phyloP scores from a whole-genome alignment of 2,888 invertebrate genomes.

The Tachina fera region DNA sequence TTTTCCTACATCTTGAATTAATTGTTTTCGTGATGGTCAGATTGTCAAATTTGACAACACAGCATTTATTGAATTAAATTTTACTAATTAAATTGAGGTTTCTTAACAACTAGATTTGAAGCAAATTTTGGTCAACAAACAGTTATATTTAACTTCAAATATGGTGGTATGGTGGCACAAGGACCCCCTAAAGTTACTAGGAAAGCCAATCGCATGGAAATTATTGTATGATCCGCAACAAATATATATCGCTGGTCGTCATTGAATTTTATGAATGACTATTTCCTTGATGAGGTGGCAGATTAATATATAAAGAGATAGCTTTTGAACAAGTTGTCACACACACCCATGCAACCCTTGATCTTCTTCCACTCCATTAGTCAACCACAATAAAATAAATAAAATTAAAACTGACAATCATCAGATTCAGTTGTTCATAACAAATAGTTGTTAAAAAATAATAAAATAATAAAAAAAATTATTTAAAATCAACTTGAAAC shows the following conservation, averaged over 20 bases:
- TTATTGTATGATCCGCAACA: constrained; percentile 85
- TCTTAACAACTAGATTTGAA: constrained; percentile 86
- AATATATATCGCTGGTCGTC: constrained; percentile 71
- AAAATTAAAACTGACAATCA: constrained; percentile 66
- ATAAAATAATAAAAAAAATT: constrained; percentile 11
- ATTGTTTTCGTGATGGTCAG: neutral
- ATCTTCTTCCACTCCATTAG: constrained; percentile 20
- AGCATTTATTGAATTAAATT: neutral
- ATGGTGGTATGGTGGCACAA: constrained; percentile 86
- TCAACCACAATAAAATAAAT: constrained; percentile 17
- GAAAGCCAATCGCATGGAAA: constrained; percentile 89
- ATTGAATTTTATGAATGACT: constrained; percentile 69
- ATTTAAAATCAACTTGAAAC: constrained; percentile 51
- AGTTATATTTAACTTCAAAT: constrained; percentile 91
- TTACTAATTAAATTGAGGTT: constrained; percentile 6
- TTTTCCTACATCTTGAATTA: neutral
- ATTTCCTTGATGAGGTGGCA: constrained; percentile 64
- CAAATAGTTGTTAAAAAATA: constrained; percentile 38
- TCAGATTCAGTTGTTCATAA: constrained; percentile 61
- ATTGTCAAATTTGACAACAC: neutral
- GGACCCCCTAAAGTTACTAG: constrained; percentile 87
- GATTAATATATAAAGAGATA: constrained; percentile 24
- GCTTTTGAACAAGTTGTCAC: neutral
- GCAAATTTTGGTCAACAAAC: constrained; percentile 92
- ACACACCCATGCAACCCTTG: neutral